phyloP scores from a whole-genome alignment of 2,113 vertebrate species.

The Halichoeres trimaculatus region DNA sequence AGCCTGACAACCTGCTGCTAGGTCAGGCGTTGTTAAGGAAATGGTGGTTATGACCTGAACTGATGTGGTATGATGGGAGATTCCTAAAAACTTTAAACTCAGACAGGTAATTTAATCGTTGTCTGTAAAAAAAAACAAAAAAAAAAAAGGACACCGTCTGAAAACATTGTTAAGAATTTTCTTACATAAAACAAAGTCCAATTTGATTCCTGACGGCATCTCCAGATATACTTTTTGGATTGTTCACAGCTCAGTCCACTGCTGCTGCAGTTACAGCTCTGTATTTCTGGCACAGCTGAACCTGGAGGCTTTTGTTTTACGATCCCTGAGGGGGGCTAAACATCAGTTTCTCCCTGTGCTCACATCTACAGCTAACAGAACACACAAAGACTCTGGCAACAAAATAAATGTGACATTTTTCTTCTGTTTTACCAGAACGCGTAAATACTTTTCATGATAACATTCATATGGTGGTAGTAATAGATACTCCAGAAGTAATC shows the following conservation, averaged over 20 bases:
- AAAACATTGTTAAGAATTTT: neutral
- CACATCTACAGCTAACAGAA: slow-evolving; percentile 46
- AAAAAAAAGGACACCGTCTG: too few relatives aligned
- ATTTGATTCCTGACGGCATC: neutral
- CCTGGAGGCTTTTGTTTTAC: slow-evolving; percentile 52
- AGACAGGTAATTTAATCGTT: slow-evolving; percentile 18
- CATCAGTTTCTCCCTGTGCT: slow-evolving; percentile 53
- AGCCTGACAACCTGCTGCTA: slow-evolving; percentile 65
- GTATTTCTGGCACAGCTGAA: slow-evolving; percentile 9
- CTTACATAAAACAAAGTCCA: neutral
- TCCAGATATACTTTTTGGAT: neutral
- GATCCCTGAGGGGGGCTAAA: slow-evolving; percentile 29
- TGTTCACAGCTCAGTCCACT: neutral
- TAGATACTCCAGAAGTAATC: neutral
- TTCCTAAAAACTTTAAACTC: slow-evolving; percentile 32
- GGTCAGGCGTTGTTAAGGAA: slow-evolving; percentile 55
- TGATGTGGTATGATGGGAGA: slow-evolving; percentile 51
- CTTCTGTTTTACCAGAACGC: slow-evolving; percentile 6
- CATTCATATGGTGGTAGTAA: slow-evolving; percentile 1
- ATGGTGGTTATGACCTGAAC: slow-evolving; percentile 54
- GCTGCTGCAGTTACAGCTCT: slow-evolving; percentile 3
- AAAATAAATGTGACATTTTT: slow-evolving; percentile 14
- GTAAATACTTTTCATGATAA: slow-evolving; percentile 4
- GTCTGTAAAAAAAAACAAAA: neutral
- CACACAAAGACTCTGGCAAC: slow-evolving; percentile 12